These are phyloP conservation scores for Hirtodrosophila confusa DNA, from an alignment of 2,888 invertebrate genomes.

Conservation along the genomic window DNA sequence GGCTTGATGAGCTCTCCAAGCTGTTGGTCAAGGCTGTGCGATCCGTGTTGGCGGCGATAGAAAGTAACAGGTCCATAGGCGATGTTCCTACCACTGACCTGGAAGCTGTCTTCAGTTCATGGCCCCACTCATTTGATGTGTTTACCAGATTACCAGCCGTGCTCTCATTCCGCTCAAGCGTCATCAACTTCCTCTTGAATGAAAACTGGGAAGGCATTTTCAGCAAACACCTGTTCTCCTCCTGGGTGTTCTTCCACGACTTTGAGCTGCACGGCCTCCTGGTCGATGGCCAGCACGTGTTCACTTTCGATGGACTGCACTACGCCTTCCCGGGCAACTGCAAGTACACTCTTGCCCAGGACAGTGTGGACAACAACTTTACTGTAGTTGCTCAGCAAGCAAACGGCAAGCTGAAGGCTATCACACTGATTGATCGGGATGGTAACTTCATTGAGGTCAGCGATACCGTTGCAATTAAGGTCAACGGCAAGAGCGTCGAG, in stretches of 20 bases:
- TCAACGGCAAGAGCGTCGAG: slow-evolving; percentile 89
- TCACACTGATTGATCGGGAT: slow-evolving; percentile 89
- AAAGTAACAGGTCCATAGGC: slow-evolving; percentile 35
- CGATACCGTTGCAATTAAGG: slow-evolving; percentile 87
- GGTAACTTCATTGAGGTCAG: slow-evolving; percentile 87
- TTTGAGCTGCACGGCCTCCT: slow-evolving; percentile 89
- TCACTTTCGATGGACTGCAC: slow-evolving; percentile 94
- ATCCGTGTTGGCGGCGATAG: slow-evolving; percentile 82
- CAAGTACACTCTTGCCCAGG: slow-evolving; percentile 93
- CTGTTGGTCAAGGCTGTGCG: slow-evolving; percentile 86
- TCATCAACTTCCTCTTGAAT: slow-evolving; percentile 86
- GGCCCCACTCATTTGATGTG: slow-evolving; percentile 83
- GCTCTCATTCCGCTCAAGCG: slow-evolving; percentile 86
- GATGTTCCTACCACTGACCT: slow-evolving; percentile 32
- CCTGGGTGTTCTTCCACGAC: slow-evolving; percentile 87
- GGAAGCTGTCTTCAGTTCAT: slow-evolving; percentile 39
- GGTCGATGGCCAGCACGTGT: slow-evolving; percentile 92
- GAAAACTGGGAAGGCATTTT: slow-evolving; percentile 86
- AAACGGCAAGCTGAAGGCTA: slow-evolving; percentile 88
- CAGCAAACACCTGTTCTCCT: slow-evolving; percentile 54
- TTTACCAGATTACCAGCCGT: slow-evolving; percentile 86
- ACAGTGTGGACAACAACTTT: slow-evolving; percentile 94
- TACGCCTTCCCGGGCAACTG: slow-evolving; percentile 92
- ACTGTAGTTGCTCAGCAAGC: slow-evolving; percentile 90
- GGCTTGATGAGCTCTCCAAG: slow-evolving; percentile 87